These are phyloP conservation scores for Poeciliopsis turrubarensis DNA, from an alignment of 2,113 vertebrate genomes.

Conservation along the genomic window DNA sequence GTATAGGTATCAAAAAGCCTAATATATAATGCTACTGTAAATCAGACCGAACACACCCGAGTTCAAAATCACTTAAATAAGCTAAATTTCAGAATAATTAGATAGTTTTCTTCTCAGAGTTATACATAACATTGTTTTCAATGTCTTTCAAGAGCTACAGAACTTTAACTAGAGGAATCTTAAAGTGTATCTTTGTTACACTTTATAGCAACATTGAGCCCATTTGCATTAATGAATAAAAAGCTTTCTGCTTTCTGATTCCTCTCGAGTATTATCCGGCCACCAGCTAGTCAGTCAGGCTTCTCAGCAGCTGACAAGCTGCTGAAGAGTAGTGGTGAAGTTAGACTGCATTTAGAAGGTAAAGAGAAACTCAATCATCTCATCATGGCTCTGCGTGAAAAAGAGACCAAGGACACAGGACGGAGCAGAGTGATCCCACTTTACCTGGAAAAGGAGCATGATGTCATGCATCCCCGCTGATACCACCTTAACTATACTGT, in stretches of 20 bases:
- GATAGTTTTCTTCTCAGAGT: no score
- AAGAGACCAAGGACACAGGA: slow-evolving; percentile 64
- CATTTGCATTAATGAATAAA: background rate
- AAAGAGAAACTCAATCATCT: slow-evolving; percentile 59
- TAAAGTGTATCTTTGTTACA: no score
- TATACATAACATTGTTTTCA: no score
- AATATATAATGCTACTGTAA: no score
- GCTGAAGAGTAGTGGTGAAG: background rate
- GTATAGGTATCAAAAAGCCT: no score
- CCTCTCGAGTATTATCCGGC: slow-evolving; percentile 11
- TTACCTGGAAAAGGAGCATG: slow-evolving; percentile 59
- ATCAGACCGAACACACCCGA: no score
- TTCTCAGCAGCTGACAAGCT: slow-evolving; percentile 24
- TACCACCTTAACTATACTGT: slow-evolving; percentile 69
- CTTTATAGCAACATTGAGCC: no score
- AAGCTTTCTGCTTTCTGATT: background rate
- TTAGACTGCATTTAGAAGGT: background rate
- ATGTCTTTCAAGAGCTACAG: no score
- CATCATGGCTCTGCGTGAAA: slow-evolving; percentile 33
- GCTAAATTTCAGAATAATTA: no score
- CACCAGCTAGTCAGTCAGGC: slow-evolving; percentile 30
- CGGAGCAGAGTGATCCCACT: slow-evolving; percentile 47
- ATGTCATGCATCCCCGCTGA: slow-evolving; percentile 71
- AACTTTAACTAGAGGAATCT: no score
- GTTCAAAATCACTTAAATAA: no score